phyloP scores from a whole-genome alignment of 2,888 invertebrate species.

The Chouioia cunea region DNA sequence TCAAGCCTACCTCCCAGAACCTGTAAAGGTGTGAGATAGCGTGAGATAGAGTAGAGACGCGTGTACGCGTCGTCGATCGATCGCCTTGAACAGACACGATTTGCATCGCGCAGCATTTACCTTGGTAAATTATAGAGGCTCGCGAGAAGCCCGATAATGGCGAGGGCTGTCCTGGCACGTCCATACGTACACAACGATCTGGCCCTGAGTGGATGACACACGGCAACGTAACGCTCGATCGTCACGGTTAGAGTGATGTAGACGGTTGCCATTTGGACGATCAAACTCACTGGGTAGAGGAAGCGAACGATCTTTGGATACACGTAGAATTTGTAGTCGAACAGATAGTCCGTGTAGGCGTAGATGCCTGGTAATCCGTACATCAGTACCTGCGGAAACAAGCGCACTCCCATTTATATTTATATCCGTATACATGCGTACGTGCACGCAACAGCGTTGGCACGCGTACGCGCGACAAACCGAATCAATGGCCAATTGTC shows the following conservation, averaged over 20 bases:
- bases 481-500: no score
- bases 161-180: constrained; percentile 83
- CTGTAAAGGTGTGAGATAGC: constrained; percentile 60
- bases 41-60: constrained; percentile 3
- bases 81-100: background rate
- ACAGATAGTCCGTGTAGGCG: constrained; percentile 83
- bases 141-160: constrained; percentile 84
- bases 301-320: constrained; percentile 85
- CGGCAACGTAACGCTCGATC: constrained; percentile 93
- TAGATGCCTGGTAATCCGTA: constrained; percentile 90
- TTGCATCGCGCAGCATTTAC: constrained; percentile 48
- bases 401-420: no score
- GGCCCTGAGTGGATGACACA: constrained; percentile 90
- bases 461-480: no score
- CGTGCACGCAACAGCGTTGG: background rate
- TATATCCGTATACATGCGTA: constrained; percentile 20
- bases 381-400: constrained; percentile 70
- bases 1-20: constrained; percentile 77
- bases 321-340: constrained; percentile 82
- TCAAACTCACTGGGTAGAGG: constrained; percentile 86
- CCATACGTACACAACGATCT: constrained; percentile 92
- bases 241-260: constrained; percentile 93
- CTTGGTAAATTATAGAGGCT: constrained; percentile 86
- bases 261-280: constrained; percentile 93
- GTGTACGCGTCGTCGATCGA: background rate